Percentiles rank a stretch among this genome's conserved stretches.
Evolutionary conservation across 2,113 vertebrate species (phyloP).

Genomic region (Melanocharis versteri): DNA sequence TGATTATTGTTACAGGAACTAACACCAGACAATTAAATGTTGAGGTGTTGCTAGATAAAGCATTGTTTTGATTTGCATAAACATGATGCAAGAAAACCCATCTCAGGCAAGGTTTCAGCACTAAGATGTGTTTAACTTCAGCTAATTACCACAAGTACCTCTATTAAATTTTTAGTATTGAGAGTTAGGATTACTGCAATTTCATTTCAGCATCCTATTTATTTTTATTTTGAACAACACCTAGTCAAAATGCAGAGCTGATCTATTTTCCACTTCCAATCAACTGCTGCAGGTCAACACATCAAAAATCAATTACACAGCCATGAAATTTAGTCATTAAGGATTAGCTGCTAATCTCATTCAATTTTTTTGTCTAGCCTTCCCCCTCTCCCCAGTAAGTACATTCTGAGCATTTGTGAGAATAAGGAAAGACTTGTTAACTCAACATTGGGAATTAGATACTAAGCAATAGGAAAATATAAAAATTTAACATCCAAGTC

Average conservation of each 20-base stretch:
- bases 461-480: constrained; percentile 12
- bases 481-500: not conserved
- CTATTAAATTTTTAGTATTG: constrained; percentile 72
- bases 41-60: constrained; percentile 83
- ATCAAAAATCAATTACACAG: constrained; percentile 75
- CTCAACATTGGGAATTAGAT: constrained; percentile 4
- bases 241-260: constrained; percentile 57
- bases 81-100: constrained; percentile 74
- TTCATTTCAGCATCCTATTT: constrained; percentile 66
- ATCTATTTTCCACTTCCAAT: constrained; percentile 66
- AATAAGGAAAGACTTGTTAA: constrained; percentile 36
- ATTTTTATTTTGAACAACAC: constrained; percentile 69
- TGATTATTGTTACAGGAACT: constrained; percentile 84
- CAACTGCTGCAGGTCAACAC: constrained; percentile 60
- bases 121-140: constrained; percentile 72
- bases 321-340: constrained; percentile 70
- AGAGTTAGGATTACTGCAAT: constrained; percentile 68
- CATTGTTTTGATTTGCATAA: constrained; percentile 81
- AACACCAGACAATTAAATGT: constrained; percentile 84
- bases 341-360: constrained; percentile 71
- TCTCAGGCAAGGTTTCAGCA: constrained; percentile 75
- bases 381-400: not conserved
- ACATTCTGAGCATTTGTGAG: constrained; percentile 30
- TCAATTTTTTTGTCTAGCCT: constrained; percentile 40
- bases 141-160: constrained; percentile 75